phyloP scores from a whole-genome alignment of 64 coral and sea anemone genomes.

The Actinia tenebrosa region DNA sequence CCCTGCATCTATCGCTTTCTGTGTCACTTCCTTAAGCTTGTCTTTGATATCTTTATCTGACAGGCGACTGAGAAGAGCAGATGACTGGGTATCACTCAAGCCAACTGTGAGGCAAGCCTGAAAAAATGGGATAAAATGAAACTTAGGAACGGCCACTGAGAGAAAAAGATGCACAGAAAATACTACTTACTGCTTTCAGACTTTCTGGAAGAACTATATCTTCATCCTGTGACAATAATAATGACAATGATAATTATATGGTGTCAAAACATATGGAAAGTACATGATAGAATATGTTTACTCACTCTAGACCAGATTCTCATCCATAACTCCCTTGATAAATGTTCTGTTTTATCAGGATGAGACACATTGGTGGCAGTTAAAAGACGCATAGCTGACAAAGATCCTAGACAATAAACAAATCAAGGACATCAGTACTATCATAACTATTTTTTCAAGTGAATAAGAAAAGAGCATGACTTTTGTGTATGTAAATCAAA shows the following conservation, averaged over 20 bases:
- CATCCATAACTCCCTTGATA: constrained; percentile 84
- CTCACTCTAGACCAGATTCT: constrained; percentile 76
- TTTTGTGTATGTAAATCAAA: too few relatives aligned
- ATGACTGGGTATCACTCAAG: constrained; percentile 47
- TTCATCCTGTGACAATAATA: constrained; percentile 41
- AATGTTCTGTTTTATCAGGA: constrained; percentile 58
- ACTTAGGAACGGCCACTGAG: not conserved
- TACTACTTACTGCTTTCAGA: constrained; percentile 38
- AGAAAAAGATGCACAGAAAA: not conserved
- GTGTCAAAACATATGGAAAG: not conserved
- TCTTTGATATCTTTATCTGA: constrained; percentile 68
- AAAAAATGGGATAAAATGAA: not conserved
- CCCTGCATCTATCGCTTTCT: constrained; percentile 77
- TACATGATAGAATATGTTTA: not conserved
- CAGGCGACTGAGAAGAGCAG: constrained; percentile 38
- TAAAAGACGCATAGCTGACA: constrained; percentile 72
- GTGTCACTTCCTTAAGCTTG: constrained; percentile 71
- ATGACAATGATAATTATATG: too few relatives aligned
- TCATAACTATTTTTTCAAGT: too few relatives aligned
- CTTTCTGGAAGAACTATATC: constrained; percentile 54
- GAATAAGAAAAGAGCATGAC: too few relatives aligned
- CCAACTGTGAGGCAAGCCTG: constrained; percentile 69
- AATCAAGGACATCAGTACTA: not conserved
- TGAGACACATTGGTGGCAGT: constrained; percentile 53
- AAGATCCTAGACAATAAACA: constrained; percentile 31